A percentile compares a stretch with the other conserved stretches of the same genome.
Evolutionary conservation across 1,140 invertebrate genomes (phyloP).

Genomic region (Chironomus striatipennis): DNA sequence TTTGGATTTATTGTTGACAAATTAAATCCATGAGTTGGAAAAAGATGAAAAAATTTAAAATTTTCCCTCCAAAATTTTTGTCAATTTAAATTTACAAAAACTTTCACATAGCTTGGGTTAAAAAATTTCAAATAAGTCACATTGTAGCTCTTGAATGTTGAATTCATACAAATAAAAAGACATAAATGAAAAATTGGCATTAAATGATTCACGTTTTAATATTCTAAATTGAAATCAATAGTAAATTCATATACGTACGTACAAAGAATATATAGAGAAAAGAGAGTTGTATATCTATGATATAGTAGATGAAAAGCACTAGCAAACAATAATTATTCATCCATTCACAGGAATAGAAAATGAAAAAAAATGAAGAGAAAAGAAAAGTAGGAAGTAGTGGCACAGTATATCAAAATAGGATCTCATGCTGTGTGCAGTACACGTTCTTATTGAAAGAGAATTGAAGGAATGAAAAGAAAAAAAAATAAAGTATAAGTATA

Average conservation of each 20-base stretch:
- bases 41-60: no score
- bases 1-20: no score
- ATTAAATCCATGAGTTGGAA: no score
- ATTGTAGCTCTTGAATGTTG: no score
- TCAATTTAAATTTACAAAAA: no score
- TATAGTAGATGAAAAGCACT: not conserved
- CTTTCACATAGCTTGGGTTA: no score
- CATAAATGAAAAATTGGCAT: conserved; percentile 14
- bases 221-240: not conserved
- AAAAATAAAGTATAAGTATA: not conserved
- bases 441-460: conserved; percentile 12
- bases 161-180: not conserved
- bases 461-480: not conserved
- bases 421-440: not conserved
- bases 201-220: not conserved
- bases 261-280: not conserved
- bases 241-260: no score
- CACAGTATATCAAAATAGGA: no score
- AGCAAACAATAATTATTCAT: not conserved
- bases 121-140: no score
- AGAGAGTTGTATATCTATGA: not conserved
- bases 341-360: not conserved
- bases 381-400: no score
- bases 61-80: no score
- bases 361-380: not conserved